Conservation (phyloP, 2,113 vertebrate species). For the Brienomyrus brachyistius region DNA sequence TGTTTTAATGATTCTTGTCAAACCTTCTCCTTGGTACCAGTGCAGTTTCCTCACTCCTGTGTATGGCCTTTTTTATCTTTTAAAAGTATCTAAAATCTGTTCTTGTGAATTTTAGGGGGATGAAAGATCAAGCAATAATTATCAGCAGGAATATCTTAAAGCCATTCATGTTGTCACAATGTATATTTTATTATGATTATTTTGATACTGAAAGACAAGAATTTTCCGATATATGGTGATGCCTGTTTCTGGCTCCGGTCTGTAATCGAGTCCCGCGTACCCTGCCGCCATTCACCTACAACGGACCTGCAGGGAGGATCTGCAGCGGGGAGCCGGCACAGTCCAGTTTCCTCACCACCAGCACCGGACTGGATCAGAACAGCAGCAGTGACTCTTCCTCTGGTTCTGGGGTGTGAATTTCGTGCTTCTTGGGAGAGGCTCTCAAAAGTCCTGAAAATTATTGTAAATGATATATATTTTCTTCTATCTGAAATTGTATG, state of each 20-base stretch:
- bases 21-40: constrained; percentile 10
- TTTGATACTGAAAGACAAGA: constrained; percentile 31
- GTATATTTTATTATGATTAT: constrained; percentile 29
- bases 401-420: neutral
- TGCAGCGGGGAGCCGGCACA: neutral
- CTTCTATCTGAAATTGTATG: constrained; percentile 19
- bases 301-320: neutral
- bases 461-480: constrained; percentile 25
- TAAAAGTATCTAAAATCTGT: neutral
- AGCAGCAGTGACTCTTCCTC: neutral
- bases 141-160: constrained; percentile 49
- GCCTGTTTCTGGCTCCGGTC: constrained; percentile 10
- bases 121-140: constrained; percentile 48
- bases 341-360: neutral
- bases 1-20: constrained; percentile 25
- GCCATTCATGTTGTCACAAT: constrained; percentile 47
- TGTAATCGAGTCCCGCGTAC: neutral
- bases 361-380: neutral
- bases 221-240: constrained; percentile 9
- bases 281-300: neutral
- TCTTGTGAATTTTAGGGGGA: constrained; percentile 17
- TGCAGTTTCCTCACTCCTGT: constrained; percentile 24
- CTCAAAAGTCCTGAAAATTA: constrained; percentile 13
- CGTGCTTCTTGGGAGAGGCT: neutral
- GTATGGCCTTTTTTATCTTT: constrained; percentile 1